Evolutionary conservation across 1,140 invertebrate genomes (phyloP).

Genomic region (Achatina immaculata): DNA sequence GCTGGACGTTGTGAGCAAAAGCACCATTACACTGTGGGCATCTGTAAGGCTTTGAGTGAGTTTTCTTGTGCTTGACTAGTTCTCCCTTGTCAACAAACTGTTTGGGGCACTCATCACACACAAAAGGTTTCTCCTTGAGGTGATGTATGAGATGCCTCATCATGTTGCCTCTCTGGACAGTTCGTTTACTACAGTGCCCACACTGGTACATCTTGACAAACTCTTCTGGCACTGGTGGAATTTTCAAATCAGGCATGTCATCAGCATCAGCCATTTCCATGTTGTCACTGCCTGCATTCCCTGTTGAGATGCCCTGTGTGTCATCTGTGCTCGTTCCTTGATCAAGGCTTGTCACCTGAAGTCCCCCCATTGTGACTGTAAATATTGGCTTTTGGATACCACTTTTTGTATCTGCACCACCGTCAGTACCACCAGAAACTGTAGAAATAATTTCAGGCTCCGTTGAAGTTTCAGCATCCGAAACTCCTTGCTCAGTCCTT

Average conservation of each 20-base stretch:
- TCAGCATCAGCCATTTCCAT: not conserved
- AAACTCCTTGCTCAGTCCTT: not conserved
- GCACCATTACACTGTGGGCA: slow-evolving; percentile 34
- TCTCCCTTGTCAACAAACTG: slow-evolving; percentile 37
- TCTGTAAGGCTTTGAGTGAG: slow-evolving; percentile 33
- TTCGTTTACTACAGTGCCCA: slow-evolving; percentile 34
- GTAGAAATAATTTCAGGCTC: not conserved
- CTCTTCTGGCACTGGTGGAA: slow-evolving; percentile 26
- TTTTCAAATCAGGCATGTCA: slow-evolving; percentile 31
- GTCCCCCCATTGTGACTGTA: slow-evolving; percentile 14
- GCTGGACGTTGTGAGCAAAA: slow-evolving; percentile 36
- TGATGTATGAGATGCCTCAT: slow-evolving; percentile 38
- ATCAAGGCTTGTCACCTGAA: slow-evolving; percentile 13
- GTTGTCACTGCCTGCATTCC: not conserved
- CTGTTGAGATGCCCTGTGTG: not conserved
- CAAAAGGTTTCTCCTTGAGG: slow-evolving; percentile 31
- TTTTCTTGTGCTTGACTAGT: slow-evolving; percentile 36
- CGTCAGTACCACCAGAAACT: not conserved
- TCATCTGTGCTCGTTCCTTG: not conserved
- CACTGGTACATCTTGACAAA: slow-evolving; percentile 40
- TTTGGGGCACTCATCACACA: slow-evolving; percentile 31
- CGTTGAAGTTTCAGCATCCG: not conserved
- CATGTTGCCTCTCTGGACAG: slow-evolving; percentile 39
- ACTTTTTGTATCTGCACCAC: not conserved
- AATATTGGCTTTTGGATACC: slow-evolving; percentile 11